phyloP scores from a whole-genome alignment of 2,888 invertebrate genomes.

The Tuberolachnus salignus region DNA sequence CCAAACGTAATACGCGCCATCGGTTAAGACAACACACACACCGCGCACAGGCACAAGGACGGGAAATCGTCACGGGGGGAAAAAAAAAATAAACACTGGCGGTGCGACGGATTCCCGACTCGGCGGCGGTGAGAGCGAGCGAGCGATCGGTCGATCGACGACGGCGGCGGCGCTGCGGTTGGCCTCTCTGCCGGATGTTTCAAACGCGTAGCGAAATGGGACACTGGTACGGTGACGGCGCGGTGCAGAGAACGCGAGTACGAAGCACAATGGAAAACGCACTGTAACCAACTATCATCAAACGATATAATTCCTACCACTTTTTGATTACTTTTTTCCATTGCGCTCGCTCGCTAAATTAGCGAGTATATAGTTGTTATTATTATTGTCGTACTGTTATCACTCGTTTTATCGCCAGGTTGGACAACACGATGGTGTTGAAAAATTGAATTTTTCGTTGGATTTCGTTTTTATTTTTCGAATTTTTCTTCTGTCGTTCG shows the following conservation, averaged over 20 bases:
- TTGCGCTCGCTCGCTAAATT: too few relatives aligned
- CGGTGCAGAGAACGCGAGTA: neutral
- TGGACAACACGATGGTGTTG: too few relatives aligned
- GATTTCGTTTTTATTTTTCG: too few relatives aligned
- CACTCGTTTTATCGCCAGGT: too few relatives aligned
- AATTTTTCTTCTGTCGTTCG: too few relatives aligned
- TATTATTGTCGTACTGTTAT: too few relatives aligned
- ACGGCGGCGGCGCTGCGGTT: slow-evolving; percentile 21
- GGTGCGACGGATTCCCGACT: neutral
- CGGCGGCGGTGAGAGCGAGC: neutral
- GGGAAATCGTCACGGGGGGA: slow-evolving; percentile 20
- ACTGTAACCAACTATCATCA: too few relatives aligned
- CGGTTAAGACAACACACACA: slow-evolving; percentile 1
- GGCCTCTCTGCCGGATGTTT: slow-evolving; percentile 21
- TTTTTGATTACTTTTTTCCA: too few relatives aligned
- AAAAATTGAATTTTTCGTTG: too few relatives aligned
- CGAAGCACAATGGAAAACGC: too few relatives aligned
- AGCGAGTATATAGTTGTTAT: too few relatives aligned
- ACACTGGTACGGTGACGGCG: neutral
- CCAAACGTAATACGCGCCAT: slow-evolving; percentile 34
- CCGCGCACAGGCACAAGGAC: slow-evolving; percentile 21
- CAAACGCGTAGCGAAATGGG: neutral
- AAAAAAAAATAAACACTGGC: slow-evolving; percentile 2
- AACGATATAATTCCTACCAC: too few relatives aligned
- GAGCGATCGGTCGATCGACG: neutral